Conservation (phyloP, 2,888 invertebrate genomes). For the Eutolmus rufibarbis region DNA sequence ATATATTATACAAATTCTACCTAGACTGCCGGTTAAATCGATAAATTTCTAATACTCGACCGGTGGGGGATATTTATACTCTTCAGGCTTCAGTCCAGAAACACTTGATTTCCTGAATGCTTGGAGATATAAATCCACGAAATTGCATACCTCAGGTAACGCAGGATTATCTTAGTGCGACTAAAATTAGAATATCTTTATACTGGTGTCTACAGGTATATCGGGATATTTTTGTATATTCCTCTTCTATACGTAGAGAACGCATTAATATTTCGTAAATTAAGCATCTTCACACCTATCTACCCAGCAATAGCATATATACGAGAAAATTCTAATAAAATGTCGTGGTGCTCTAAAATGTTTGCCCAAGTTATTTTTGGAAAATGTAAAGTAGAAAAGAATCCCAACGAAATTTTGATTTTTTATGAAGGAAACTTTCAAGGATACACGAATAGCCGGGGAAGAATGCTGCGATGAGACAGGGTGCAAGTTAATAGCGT, state of each 20-base stretch:
- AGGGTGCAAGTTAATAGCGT: not conserved
- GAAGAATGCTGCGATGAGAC: not conserved
- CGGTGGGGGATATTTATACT: not conserved
- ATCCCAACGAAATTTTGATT: slow-evolving; percentile 15
- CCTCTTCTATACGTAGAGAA: not conserved
- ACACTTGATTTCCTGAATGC: not conserved
- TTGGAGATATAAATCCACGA: slow-evolving; percentile 20
- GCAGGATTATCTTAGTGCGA: slow-evolving; percentile 40
- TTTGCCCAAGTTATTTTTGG: slow-evolving; percentile 34
- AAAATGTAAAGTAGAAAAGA: slow-evolving; percentile 25
- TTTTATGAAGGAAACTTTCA: slow-evolving; percentile 27
- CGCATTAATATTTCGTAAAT: slow-evolving; percentile 38
- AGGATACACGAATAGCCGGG: slow-evolving; percentile 9
- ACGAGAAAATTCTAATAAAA: slow-evolving; percentile 25
- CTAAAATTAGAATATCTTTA: slow-evolving; percentile 43
- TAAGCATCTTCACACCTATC: slow-evolving; percentile 30
- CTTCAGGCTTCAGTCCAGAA: not conserved
- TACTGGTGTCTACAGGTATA: slow-evolving; percentile 32
- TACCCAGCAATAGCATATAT: not conserved
- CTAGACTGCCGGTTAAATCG: not conserved
- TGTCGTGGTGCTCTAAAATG: slow-evolving; percentile 23
- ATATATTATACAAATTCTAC: not conserved
- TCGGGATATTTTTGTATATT: slow-evolving; percentile 24
- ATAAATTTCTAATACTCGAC: not conserved
- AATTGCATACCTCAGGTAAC: slow-evolving; percentile 45